Conservation (phyloP, 35 echinoderm and acorn worm genomes). For the Heliocidaris tuberculata region DNA sequence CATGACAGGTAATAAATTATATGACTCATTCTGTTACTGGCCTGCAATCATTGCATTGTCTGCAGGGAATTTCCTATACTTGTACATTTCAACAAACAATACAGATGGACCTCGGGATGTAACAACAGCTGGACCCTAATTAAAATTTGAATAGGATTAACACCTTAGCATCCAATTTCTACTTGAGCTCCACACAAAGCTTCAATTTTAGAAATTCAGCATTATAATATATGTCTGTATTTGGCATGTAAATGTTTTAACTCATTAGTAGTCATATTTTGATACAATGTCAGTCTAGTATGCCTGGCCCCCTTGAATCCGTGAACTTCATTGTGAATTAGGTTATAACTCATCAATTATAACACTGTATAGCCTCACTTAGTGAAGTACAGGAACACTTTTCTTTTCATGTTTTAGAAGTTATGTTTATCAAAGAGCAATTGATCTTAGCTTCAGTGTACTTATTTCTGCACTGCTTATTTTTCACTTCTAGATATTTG, state of each 20-base stretch:
- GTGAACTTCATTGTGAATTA: neutral
- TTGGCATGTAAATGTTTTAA: neutral
- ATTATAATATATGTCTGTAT: neutral
- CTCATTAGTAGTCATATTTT: neutral
- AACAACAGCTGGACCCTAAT: neutral
- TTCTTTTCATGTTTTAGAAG: no score
- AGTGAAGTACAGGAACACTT: no score
- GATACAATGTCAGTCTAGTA: neutral
- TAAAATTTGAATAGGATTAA: neutral
- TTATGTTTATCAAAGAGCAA: no score
- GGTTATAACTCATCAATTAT: neutral
- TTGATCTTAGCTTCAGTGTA: no score
- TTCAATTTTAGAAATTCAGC: neutral
- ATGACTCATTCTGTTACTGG: neutral
- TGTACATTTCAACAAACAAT: neutral
- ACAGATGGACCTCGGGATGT: neutral
- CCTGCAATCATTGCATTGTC: neutral
- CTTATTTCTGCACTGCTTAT: no score
- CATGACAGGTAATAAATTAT: neutral
- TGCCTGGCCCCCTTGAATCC: neutral
- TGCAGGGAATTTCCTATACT: neutral
- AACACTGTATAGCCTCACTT: no score
- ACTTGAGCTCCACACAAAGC: neutral
- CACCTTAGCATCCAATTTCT: neutral
- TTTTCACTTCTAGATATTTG: no score